Percentiles rank a stretch among this genome's conserved stretches.
phyloP scores from a whole-genome alignment of 2,797 vertebrate genomes.

The Fistularia tabacaria region DNA sequence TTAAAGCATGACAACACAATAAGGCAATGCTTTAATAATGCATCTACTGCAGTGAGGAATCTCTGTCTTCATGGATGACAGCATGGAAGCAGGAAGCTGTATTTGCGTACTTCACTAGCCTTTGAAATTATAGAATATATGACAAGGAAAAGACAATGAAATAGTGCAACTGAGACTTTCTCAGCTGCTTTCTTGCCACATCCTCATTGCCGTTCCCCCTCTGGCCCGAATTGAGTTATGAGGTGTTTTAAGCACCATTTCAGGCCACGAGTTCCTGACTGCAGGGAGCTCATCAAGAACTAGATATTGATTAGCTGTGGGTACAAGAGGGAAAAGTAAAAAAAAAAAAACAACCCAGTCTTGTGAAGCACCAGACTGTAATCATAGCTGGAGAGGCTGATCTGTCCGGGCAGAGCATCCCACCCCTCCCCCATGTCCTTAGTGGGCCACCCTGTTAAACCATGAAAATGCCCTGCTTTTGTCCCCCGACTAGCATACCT shows the following conservation, averaged over 20 bases:
- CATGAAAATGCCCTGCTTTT: slow-evolving; percentile 61
- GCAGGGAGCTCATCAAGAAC: slow-evolving; percentile 8
- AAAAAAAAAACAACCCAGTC: slow-evolving; percentile 20
- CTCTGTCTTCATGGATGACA: slow-evolving; percentile 13
- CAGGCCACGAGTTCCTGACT: slow-evolving; percentile 24
- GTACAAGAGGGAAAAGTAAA: slow-evolving; percentile 3
- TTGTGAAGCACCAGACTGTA: slow-evolving; percentile 33
- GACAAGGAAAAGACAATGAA: slow-evolving; percentile 25
- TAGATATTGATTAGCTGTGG: slow-evolving; percentile 27
- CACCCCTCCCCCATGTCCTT: slow-evolving; percentile 43
- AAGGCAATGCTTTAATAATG: slow-evolving; percentile 58
- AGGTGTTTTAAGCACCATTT: slow-evolving; percentile 33
- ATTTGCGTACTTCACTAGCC: slow-evolving; percentile 7
- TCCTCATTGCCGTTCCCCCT: slow-evolving; percentile 4
- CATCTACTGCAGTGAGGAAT: slow-evolving; percentile 33
- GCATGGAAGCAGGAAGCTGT: slow-evolving; percentile 8
- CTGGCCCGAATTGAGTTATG: slow-evolving; percentile 30
- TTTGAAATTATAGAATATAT: slow-evolving; percentile 20
- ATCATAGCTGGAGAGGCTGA: slow-evolving; percentile 47
- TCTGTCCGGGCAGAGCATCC: slow-evolving; percentile 26
- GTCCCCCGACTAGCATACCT: slow-evolving; percentile 35
- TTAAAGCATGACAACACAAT: slow-evolving; percentile 45
- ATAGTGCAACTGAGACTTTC: slow-evolving; percentile 4
- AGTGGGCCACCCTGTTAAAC: slow-evolving; percentile 38
- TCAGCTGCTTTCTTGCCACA: slow-evolving; percentile 15